Evolutionary conservation across 2,888 invertebrate species (phyloP), one percentile per base, ranked within the genome.

Genomic region (Ganaspis brasiliensis): DNA sequence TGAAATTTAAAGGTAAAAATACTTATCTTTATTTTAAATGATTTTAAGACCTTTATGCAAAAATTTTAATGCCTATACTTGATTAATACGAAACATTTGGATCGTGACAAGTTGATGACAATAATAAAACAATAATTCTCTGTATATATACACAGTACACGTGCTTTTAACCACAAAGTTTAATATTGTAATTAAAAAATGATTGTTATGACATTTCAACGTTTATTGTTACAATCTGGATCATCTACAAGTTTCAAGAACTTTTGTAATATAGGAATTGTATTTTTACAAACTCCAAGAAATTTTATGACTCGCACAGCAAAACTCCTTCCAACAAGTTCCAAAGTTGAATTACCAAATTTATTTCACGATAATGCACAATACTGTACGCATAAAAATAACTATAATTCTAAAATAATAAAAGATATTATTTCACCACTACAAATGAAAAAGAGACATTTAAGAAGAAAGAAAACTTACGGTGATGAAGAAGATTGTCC

Each of bases 361-460:
- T 24, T 45, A n/a, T 24, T 67, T 67, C 1, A 24, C 24, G 12
- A 10, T 8, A 24, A 24, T 45, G 3, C 26, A 21, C 40, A 24
- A n/a, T 67, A 45, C 21, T 26, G 24, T 26, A 26, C 45, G 8
- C 14, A 21, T 0, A 26, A 24, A n/a, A 67, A 40, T 24, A 40
- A n/a, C 3, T 35, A 9, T 5, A 55, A 24, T 67, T 37, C 40
- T 9, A 82, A 83, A 79, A 82, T 83, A n/a, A 81, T 84, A 63
- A 81, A 87, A 79, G 85, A 87, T 63, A 89, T 86, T 77, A 87
- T 90, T 63, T 86, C 91, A 8, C 81, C 87, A 1, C 78, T 91
- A 1, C 93, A 93, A 82, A 88, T 93, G 45, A 94, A 94, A 83
- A 93, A 93, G 76, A 89, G 93, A 70, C 89, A 92, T 0, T 76